A percentile compares a stretch with the other conserved stretches of the same genome.
These are phyloP conservation scores for Columba guinea DNA, from an alignment of 2,797 vertebrate genomes.

Conservation along the genomic window DNA sequence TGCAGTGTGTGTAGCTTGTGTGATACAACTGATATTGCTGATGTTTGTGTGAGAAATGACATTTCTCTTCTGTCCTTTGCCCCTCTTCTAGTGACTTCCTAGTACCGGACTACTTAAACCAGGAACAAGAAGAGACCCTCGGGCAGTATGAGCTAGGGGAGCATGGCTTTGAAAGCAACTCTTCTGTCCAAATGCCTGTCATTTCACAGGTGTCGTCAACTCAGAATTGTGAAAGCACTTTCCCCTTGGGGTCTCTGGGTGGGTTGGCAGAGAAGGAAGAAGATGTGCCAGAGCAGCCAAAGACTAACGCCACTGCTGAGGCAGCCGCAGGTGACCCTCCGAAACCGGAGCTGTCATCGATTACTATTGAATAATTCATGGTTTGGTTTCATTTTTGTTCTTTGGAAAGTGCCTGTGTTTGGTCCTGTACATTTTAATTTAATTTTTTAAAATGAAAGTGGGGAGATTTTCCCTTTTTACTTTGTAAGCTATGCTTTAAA, in stretches of 20 bases:
- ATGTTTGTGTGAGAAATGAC: constrained; percentile 68
- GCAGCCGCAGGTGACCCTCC: constrained; percentile 80
- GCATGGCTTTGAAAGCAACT: constrained; percentile 88
- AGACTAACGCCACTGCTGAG: constrained; percentile 80
- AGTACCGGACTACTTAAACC: constrained; percentile 98
- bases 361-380: constrained; percentile 87
- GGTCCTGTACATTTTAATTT: constrained; percentile 82
- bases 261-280: constrained; percentile 84
- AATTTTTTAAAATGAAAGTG: constrained; percentile 72
- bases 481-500: constrained; percentile 76
- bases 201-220: constrained; percentile 99
- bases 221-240: constrained; percentile 94
- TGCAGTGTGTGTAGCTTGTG: constrained; percentile 13
- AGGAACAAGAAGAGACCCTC: constrained; percentile 93
- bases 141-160: constrained; percentile 93
- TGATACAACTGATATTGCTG: not conserved
- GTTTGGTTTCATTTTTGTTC: constrained; percentile 75
- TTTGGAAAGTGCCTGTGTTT: constrained; percentile 95
- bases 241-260: constrained; percentile 87
- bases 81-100: constrained; percentile 92
- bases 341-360: constrained; percentile 86
- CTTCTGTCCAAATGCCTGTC: constrained; percentile 97
- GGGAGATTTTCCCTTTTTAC: constrained; percentile 72
- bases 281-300: constrained; percentile 80
- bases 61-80: constrained; percentile 74